Base-by-base conservation (phyloP, 2,888 invertebrate genomes). In the Ditula angustiorana region DNA sequence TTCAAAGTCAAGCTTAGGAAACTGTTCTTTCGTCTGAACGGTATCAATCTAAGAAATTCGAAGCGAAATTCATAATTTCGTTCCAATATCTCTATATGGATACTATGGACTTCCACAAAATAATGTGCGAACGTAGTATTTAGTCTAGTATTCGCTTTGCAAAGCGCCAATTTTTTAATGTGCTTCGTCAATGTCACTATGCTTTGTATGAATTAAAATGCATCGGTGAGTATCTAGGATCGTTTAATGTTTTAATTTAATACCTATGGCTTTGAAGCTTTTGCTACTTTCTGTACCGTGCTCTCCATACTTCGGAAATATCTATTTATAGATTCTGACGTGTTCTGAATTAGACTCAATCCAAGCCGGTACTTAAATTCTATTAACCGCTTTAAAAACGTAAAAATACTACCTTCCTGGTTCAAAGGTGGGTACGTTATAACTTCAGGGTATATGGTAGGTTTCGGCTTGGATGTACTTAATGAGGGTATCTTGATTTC, bases 361-460 rank as follows among this genome's bases (percentile, higher is more conserved):
- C 96, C 96, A 49, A 96, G 82, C 74, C 94, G 93, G 28, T 96
- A 87, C 82, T 96, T 96, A 59, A 96, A 93, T 76, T 96, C 95
- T 1, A 96, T 93, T 37, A 96, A 83, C 71, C 94, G 94, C 76
- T 93, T 94, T 16, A 96, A 78, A 62, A 96, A 92, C 11, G 93
- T 92, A 57, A 95, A 89, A 61, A 96, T 84, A 1, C 94, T 90
- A 13, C 82, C 85, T 11, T 87, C 82, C 69, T 86, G 81, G 30
- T 81, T 82, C 10, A 78, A 68, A 1, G 92, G 91, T 5, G 92
- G 92, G 66, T 92, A 92, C 0, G 91, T 91, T 19, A 87, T 79
- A 1, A 88, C 77, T 68, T 91, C 91, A 23, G 90, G 87, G 28
- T 78, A 72, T 28, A 78, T 69, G 2, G 83, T 82, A 7, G 80